Conservation (phyloP, 2,113 vertebrate genomes). For the Crypturellus undulatus region DNA sequence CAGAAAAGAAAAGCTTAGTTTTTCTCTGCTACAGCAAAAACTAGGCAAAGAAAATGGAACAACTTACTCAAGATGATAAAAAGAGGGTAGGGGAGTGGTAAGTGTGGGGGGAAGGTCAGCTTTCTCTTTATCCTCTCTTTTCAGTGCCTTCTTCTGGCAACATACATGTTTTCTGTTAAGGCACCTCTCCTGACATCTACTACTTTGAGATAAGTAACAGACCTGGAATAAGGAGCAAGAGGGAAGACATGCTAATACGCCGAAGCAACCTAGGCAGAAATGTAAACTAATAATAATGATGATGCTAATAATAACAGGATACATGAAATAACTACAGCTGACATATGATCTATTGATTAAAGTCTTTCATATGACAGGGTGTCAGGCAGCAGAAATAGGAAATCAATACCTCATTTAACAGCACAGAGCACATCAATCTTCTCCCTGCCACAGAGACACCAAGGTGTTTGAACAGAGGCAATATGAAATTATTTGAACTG, state of each 20-base stretch:
- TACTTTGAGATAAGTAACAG: background rate
- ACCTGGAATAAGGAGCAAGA: background rate
- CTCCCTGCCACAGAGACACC: slow-evolving; percentile 9
- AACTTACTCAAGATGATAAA: background rate
- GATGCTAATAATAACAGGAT: slow-evolving; percentile 57
- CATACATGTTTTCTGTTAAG: background rate
- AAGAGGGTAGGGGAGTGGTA: background rate
- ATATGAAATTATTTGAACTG: slow-evolving; percentile 41
- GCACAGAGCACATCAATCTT: slow-evolving; percentile 24
- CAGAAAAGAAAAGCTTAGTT: background rate
- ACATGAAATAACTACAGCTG: slow-evolving; percentile 64
- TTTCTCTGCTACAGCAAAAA: background rate
- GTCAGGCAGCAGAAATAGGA: slow-evolving; percentile 60
- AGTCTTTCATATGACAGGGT: slow-evolving; percentile 54
- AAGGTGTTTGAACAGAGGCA: slow-evolving; percentile 17
- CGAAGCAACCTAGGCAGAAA: slow-evolving; percentile 5
- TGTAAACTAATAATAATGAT: slow-evolving; percentile 63
- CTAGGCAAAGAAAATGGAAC: background rate
- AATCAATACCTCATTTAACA: slow-evolving; percentile 72
- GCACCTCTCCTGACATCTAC: background rate
- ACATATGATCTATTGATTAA: slow-evolving; percentile 68
- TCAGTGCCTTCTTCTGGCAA: background rate
- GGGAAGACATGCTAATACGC: background rate
- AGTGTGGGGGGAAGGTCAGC: background rate
- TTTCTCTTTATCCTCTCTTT: background rate